Conservation (phyloP, 2,888 invertebrate genomes). For the Pegoplata infirma region DNA sequence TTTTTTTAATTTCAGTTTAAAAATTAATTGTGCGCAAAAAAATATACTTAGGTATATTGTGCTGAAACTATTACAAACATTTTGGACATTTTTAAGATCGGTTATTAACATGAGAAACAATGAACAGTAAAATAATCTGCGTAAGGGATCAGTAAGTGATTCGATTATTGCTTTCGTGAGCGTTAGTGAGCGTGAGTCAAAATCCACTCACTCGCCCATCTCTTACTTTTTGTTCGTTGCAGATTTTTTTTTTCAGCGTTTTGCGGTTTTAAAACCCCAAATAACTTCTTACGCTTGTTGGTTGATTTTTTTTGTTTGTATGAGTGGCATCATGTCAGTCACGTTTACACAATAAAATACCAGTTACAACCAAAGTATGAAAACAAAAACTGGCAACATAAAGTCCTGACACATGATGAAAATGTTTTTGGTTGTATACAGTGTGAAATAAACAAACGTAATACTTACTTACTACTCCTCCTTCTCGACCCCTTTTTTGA, state of each 20-base stretch:
- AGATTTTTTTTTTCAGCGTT: not conserved
- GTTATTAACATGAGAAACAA: no score
- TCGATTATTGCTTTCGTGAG: no score
- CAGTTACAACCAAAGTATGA: not conserved
- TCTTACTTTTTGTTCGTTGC: not conserved
- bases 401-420: not conserved
- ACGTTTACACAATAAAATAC: constrained; percentile 15
- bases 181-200: no score
- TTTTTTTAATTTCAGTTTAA: not conserved
- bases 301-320: no score
- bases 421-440: not conserved
- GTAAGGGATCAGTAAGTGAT: no score
- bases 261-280: not conserved
- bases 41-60: no score
- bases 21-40: not conserved
- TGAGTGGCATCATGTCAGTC: not conserved
- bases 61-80: no score
- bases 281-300: not conserved
- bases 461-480: not conserved
- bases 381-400: not conserved
- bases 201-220: not conserved
- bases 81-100: not conserved
- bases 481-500: not conserved
- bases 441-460: not conserved
- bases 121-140: not conserved